phyloP scores from a whole-genome alignment of 1,140 invertebrate genomes.

The Sarcophaga peregrina region DNA sequence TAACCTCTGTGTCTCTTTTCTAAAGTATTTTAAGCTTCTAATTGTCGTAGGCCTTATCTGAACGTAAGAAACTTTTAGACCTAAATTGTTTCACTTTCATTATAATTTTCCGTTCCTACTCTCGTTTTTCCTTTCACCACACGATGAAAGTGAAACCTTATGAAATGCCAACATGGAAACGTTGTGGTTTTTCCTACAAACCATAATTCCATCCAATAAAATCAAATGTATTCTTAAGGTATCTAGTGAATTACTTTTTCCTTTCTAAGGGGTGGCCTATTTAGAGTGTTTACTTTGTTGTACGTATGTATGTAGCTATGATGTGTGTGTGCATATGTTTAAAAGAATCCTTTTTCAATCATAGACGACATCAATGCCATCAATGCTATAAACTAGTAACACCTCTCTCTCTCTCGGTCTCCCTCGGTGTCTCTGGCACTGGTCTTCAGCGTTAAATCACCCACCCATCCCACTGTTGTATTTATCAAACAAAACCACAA shows the following conservation, averaged over 20 bases:
- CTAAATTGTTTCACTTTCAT: too few relatives aligned
- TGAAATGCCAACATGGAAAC: not conserved
- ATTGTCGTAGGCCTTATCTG: too few relatives aligned
- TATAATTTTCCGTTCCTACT: not conserved
- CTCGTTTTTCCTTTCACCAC: not conserved
- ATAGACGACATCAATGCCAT: not conserved
- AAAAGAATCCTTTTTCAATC: not conserved
- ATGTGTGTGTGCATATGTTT: too few relatives aligned
- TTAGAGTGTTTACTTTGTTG: not conserved
- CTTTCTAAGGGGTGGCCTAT: not conserved
- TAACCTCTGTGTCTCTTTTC: too few relatives aligned
- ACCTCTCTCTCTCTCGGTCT: not conserved
- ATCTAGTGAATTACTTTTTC: not conserved
- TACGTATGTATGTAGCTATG: not conserved
- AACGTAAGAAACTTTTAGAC: too few relatives aligned
- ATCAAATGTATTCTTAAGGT: not conserved
- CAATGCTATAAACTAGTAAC: not conserved
- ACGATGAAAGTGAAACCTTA: conserved; percentile 2
- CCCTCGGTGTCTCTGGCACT: too few relatives aligned
- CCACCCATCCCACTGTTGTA: conserved; percentile 26
- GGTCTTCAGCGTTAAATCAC: not conserved
- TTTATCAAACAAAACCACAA: conserved; percentile 22
- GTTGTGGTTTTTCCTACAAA: conserved; percentile 4
- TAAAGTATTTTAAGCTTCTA: too few relatives aligned
- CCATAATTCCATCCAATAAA: not conserved